These are phyloP conservation scores for Drosophila pegasa DNA, from an alignment of 2,888 invertebrate species.

Conservation along the genomic window DNA sequence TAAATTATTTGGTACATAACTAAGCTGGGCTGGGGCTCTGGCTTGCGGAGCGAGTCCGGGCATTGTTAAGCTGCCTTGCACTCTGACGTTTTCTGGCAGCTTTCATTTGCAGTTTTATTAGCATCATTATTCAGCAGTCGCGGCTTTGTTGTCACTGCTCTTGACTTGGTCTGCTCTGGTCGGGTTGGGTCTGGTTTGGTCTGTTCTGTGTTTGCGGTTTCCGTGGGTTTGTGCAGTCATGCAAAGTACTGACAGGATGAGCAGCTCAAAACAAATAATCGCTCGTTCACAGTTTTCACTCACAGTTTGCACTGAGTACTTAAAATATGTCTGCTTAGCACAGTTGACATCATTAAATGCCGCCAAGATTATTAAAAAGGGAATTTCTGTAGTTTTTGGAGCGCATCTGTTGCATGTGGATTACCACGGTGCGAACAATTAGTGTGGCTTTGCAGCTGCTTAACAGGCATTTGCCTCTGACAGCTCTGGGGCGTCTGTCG, in stretches of 20 bases:
- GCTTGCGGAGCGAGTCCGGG: background rate
- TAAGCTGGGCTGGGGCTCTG: background rate
- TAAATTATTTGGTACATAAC: slow-evolving; percentile 10
- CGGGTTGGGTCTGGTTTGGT: slow-evolving; percentile 35
- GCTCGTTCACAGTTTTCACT: slow-evolving; percentile 22
- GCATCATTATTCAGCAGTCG: slow-evolving; percentile 60
- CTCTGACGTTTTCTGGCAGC: slow-evolving; percentile 52
- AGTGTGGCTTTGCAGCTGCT: background rate
- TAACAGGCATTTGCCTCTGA: slow-evolving; percentile 8
- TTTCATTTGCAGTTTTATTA: slow-evolving; percentile 67
- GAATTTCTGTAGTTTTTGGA: background rate
- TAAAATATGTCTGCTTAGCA: slow-evolving; percentile 28
- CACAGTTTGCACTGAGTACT: slow-evolving; percentile 13
- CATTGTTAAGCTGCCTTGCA: slow-evolving; percentile 48
- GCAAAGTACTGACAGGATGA: slow-evolving; percentile 7
- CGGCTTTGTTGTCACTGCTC: slow-evolving; percentile 37
- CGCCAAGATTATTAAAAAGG: background rate
- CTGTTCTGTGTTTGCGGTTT: slow-evolving; percentile 36
- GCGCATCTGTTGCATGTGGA: slow-evolving; percentile 6
- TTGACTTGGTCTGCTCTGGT: slow-evolving; percentile 26
- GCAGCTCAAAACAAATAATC: slow-evolving; percentile 22
- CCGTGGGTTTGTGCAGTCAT: slow-evolving; percentile 12
- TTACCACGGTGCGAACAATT: background rate
- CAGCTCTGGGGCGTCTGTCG: background rate
- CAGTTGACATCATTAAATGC: slow-evolving; percentile 22